These are phyloP conservation scores for Colossoma macropomum DNA, from an alignment of 2,113 vertebrate genomes.

Conservation along the genomic window DNA sequence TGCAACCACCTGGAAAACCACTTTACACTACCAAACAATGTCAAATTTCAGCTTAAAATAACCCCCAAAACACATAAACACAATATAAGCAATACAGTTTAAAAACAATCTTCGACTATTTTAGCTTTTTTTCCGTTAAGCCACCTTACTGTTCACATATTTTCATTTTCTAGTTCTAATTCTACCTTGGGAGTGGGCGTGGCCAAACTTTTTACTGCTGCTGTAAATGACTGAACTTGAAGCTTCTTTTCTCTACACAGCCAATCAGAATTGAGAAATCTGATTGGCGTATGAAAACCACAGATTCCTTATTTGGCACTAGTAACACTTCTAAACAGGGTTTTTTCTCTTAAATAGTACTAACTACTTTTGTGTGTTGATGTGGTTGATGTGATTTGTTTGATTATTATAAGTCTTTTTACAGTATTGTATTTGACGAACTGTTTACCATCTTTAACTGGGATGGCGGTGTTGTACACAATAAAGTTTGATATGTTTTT, in stretches of 20 bases:
- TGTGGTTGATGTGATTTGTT: slow-evolving; percentile 10
- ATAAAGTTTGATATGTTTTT: slow-evolving; percentile 48
- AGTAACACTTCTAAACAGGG: slow-evolving; percentile 1
- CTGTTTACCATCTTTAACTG: slow-evolving; percentile 3
- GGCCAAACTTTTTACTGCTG: neutral
- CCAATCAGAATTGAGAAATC: neutral
- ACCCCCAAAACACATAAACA: too few relatives aligned
- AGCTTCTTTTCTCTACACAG: neutral
- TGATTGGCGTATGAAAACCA: neutral
- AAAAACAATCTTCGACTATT: too few relatives aligned
- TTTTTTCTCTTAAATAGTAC: neutral
- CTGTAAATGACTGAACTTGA: neutral
- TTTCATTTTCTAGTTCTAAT: too few relatives aligned
- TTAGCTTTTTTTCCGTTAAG: too few relatives aligned
- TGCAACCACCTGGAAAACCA: too few relatives aligned
- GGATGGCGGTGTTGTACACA: slow-evolving; percentile 27
- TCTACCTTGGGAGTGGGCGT: neutral
- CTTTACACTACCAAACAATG: too few relatives aligned
- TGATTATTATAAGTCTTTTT: slow-evolving; percentile 33
- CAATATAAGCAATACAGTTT: too few relatives aligned
- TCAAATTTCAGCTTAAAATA: too few relatives aligned
- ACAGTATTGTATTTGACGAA: slow-evolving; percentile 38
- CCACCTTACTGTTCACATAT: too few relatives aligned
- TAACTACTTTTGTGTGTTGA: slow-evolving; percentile 22
- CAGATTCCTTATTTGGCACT: neutral